Evolutionary conservation across 2,888 invertebrate species (phyloP).

Genomic region (Meandrusa payeni): DNA sequence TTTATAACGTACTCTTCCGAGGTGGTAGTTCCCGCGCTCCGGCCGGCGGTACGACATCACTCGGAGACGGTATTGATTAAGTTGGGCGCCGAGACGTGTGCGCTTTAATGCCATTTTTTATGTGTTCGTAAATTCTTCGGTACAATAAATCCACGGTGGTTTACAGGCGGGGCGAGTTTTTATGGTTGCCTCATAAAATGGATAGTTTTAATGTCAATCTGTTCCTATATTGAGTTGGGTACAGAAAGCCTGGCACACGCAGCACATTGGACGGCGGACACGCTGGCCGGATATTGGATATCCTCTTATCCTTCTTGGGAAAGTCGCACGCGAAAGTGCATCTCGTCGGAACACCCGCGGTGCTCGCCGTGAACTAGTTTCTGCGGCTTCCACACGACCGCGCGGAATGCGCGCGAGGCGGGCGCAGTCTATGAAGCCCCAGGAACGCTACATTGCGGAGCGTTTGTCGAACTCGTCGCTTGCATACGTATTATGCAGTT

Average conservation of each 20-base stretch:
- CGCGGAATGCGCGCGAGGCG: no score
- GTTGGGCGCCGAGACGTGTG: not conserved
- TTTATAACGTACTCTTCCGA: no score
- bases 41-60: no score
- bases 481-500: not conserved
- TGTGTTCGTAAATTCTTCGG: conserved; percentile 12
- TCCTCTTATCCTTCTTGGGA: no score
- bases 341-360: no score
- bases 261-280: no score
- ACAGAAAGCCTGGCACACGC: no score
- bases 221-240: conserved; percentile 1
- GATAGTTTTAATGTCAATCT: conserved; percentile 9
- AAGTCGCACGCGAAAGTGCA: no score
- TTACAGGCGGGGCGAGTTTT: conserved; percentile 6
- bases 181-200: conserved; percentile 8
- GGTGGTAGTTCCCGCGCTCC: no score
- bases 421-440: conserved; percentile 10
- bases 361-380: no score
- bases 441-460: conserved; percentile 3
- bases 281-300: no score
- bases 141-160: conserved; percentile 14
- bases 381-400: no score
- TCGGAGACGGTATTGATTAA: conserved; percentile 3
- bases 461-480: conserved; percentile 1
- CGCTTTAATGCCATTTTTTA: conserved; percentile 12